Percentiles rank a stretch among this genome's conserved stretches.
These are phyloP conservation scores for Pararge aegeria DNA, from an alignment of 1,140 invertebrate genomes.

Conservation along the genomic window DNA sequence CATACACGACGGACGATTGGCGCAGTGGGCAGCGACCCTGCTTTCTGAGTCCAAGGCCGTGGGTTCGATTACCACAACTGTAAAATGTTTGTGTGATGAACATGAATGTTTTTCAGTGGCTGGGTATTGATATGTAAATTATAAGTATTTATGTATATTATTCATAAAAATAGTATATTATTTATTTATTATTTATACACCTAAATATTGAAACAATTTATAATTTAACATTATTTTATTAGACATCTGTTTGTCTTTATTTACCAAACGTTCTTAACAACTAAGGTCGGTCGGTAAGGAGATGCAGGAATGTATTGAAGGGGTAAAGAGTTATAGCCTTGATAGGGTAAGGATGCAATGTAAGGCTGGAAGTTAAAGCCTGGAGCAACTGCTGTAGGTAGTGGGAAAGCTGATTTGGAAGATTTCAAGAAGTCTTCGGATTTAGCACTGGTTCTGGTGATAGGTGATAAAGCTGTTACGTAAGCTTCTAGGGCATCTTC, in stretches of 20 bases:
- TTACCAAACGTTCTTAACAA: slow-evolving; percentile 14
- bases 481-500: slow-evolving; percentile 6
- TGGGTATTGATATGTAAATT: too few species aligned
- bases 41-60: too few species aligned
- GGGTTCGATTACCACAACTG: too few species aligned
- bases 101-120: too few species aligned
- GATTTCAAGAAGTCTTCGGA: slow-evolving; percentile 2
- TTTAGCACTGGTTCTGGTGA: slow-evolving; percentile 1
- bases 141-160: too few species aligned
- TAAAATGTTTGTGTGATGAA: too few species aligned
- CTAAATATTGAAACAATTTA: too few species aligned
- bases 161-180: too few species aligned
- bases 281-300: background rate
- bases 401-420: slow-evolving; percentile 4
- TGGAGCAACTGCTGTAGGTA: slow-evolving; percentile 7
- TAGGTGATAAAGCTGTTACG: slow-evolving; percentile 8
- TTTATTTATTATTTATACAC: too few species aligned
- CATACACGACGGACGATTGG: too few species aligned
- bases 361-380: slow-evolving; percentile 9
- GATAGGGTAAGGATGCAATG: slow-evolving; percentile 13
- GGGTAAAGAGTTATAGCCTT: slow-evolving; percentile 14
- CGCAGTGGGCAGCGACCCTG: too few species aligned
- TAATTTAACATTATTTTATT: background rate
- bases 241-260: background rate
- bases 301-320: background rate